Conservation (phyloP, 2,797 vertebrate genomes). For the Periophthalmus magnuspinnatus region DNA sequence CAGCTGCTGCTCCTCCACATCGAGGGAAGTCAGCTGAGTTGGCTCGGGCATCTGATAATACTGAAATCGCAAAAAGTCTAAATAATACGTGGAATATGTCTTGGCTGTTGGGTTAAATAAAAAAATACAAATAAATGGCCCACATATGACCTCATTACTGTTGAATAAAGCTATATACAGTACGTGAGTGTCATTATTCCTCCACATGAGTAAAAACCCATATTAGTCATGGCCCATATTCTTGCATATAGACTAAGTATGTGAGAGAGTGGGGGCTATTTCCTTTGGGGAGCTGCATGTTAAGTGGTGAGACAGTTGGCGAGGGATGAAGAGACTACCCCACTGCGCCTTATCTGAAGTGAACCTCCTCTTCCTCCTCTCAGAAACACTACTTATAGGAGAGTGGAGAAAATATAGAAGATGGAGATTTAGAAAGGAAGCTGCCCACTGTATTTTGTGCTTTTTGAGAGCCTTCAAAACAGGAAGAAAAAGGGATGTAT, state of each 20-base stretch:
- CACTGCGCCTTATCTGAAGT: constrained; percentile 66
- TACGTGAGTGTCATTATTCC: constrained; percentile 24
- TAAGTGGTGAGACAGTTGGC: constrained; percentile 55
- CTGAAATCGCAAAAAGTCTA: too few species aligned
- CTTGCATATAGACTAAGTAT: constrained; percentile 31
- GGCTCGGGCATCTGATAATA: too few species aligned
- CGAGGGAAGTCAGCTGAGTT: too few species aligned
- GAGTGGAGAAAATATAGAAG: constrained; percentile 24
- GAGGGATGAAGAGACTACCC: constrained; percentile 59
- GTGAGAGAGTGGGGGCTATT: constrained; percentile 52
- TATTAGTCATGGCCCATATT: constrained; percentile 47
- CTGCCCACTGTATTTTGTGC: constrained; percentile 4
- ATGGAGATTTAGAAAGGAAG: constrained; percentile 9
- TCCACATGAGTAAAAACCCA: constrained; percentile 38
- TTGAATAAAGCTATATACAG: not conserved
- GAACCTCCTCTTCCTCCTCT: constrained; percentile 47
- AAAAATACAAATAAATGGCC: not conserved
- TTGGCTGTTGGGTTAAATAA: constrained; percentile 18
- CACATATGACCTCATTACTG: not conserved
- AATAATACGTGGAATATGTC: too few species aligned
- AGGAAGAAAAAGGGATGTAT: not conserved
- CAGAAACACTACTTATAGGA: constrained; percentile 40
- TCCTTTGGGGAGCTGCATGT: constrained; percentile 52
- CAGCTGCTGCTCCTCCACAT: too few species aligned
- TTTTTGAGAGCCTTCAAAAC: not conserved